phyloP scores from a whole-genome alignment of 2,797 vertebrate species.

The Somateria mollissima region DNA sequence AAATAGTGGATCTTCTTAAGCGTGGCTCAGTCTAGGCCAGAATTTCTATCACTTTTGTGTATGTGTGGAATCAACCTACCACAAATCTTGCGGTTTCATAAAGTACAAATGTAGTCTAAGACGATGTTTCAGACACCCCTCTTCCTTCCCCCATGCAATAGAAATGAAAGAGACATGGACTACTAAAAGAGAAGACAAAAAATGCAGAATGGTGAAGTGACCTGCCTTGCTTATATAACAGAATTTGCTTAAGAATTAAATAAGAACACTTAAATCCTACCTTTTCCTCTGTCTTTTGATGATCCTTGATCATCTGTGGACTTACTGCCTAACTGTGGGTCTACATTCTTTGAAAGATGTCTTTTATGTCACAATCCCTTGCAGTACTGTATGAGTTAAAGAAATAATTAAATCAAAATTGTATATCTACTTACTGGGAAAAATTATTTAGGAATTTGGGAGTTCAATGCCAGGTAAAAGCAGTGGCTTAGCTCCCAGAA shows the following conservation, averaged over 20 bases:
- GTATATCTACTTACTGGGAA: neutral
- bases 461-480: neutral
- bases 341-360: neutral
- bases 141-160: neutral
- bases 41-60: neutral
- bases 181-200: neutral
- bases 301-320: neutral
- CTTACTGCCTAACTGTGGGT: neutral
- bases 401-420: neutral
- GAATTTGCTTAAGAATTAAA: neutral
- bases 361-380: neutral
- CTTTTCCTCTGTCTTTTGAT: neutral
- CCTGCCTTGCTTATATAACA: neutral
- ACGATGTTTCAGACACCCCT: rapidly evolving
- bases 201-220: neutral
- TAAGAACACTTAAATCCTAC: neutral
- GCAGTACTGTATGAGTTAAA: neutral
- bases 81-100: neutral
- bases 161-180: rapidly evolving
- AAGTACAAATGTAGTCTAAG: neutral
- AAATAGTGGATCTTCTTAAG: neutral
- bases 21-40: neutral
- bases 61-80: neutral
- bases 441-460: neutral
- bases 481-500: neutral